Evolutionary conservation across 2,797 vertebrate species (phyloP).

Genomic region (Enteromius unitaeniatus): DNA sequence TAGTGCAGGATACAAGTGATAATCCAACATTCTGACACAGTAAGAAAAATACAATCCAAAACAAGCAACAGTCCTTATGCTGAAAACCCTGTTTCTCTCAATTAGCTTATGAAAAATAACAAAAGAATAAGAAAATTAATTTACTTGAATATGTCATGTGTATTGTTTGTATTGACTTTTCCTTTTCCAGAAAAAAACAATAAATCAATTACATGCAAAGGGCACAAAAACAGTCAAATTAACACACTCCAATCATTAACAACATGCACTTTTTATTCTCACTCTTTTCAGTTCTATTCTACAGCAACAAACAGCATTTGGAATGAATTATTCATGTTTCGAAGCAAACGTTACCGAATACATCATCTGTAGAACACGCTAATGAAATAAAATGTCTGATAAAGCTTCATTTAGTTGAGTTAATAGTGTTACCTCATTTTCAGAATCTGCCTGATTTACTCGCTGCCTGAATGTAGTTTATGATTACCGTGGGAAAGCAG

Average conservation of each 20-base stretch:
- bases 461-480: neutral
- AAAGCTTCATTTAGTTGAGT: slow-evolving; percentile 21
- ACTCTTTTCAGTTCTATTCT: neutral
- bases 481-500: slow-evolving; percentile 20
- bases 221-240: neutral
- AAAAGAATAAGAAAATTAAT: neutral
- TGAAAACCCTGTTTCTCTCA: neutral
- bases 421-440: slow-evolving; percentile 21
- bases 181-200: neutral
- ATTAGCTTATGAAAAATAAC: neutral
- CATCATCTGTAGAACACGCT: slow-evolving; percentile 12
- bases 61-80: neutral
- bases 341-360: slow-evolving; percentile 7
- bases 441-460: slow-evolving; percentile 1
- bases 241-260: slow-evolving; percentile 5
- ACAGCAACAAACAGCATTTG: slow-evolving; percentile 21
- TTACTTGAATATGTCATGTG: neutral
- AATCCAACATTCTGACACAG: neutral
- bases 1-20: neutral
- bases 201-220: neutral
- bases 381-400: slow-evolving; percentile 36
- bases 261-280: slow-evolving; percentile 31
- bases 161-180: neutral
- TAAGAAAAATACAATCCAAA: neutral
- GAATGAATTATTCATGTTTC: slow-evolving; percentile 28